These are phyloP conservation scores for Loriculus beryllinus DNA, from an alignment of 2,797 vertebrate species.

Conservation along the genomic window DNA sequence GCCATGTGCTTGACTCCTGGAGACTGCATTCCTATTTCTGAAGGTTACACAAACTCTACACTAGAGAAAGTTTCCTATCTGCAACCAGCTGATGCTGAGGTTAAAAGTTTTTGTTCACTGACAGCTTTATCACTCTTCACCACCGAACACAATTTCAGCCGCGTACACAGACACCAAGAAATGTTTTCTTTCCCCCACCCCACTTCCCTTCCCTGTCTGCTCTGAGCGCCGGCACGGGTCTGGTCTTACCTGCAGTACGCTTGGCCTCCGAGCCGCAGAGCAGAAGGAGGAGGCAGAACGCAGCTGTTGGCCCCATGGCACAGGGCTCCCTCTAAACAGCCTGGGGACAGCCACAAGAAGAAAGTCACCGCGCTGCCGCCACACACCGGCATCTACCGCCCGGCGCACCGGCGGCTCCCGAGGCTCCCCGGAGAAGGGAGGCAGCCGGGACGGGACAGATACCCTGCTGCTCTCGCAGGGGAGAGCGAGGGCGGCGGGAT, in stretches of 20 bases:
- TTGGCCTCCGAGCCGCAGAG: constrained; percentile 76
- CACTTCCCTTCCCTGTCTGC: background rate
- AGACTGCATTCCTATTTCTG: fast-evolving
- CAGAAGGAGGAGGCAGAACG: constrained; percentile 81
- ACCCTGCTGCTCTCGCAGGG: background rate
- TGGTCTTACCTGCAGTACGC: constrained; percentile 83
- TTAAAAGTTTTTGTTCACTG: background rate
- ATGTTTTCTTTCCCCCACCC: fast-evolving
- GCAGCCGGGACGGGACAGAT: background rate
- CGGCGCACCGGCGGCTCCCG: background rate
- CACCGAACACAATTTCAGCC: background rate
- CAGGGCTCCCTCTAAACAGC: background rate
- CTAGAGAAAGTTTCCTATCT: background rate
- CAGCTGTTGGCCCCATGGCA: constrained; percentile 80
- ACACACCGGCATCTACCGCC: background rate
- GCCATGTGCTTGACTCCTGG: fast-evolving
- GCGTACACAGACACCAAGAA: background rate
- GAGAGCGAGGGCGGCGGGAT: background rate
- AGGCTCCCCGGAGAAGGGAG: background rate
- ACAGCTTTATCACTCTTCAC: background rate
- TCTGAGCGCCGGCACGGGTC: background rate
- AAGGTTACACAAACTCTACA: background rate
- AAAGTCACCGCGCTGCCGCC: background rate
- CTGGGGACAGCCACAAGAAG: background rate
- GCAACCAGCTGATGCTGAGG: background rate